Evolutionary conservation across 1,140 invertebrate species (phyloP).

Genomic region (Hypsibius dujardini): DNA sequence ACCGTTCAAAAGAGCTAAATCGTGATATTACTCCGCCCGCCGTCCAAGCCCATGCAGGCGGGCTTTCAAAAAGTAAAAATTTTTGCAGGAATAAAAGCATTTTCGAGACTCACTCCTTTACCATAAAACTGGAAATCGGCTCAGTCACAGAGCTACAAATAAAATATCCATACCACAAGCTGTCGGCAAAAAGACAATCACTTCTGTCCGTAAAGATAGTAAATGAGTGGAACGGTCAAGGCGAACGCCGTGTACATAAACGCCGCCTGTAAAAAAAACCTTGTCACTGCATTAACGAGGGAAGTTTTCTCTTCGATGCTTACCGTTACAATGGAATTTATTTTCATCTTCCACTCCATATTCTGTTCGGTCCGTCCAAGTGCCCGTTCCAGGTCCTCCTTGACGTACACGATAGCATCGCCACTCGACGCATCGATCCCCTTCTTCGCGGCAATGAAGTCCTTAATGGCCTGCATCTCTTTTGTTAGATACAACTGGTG

Average conservation of each 20-base stretch:
- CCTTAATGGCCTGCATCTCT: conserved; percentile 24
- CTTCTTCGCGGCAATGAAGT: conserved; percentile 9
- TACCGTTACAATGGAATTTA: conserved; percentile 27
- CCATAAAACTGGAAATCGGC: no score
- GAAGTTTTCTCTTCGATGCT: no score
- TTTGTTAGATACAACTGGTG: conserved; percentile 23
- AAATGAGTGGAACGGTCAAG: conserved; percentile 28
- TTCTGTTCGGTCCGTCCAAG: conserved; percentile 28
- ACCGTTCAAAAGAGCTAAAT: no score
- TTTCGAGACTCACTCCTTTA: no score
- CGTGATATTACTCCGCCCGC: no score
- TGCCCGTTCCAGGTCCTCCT: conserved; percentile 28
- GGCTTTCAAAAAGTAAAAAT: no score
- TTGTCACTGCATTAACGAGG: no score
- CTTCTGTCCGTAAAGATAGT: conserved; percentile 25
- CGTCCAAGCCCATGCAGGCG: no score
- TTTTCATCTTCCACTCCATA: conserved; percentile 30
- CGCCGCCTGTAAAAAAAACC: conserved; percentile 22
- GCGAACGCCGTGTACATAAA: conserved; percentile 28
- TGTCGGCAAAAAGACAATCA: background rate
- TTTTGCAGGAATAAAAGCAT: no score
- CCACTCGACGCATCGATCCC: conserved; percentile 21
- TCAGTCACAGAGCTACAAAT: no score
- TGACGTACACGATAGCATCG: conserved; percentile 28
- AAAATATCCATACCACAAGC: no score